phyloP scores from a whole-genome alignment of 2,797 vertebrate genomes.

The Fistularia commersonii region DNA sequence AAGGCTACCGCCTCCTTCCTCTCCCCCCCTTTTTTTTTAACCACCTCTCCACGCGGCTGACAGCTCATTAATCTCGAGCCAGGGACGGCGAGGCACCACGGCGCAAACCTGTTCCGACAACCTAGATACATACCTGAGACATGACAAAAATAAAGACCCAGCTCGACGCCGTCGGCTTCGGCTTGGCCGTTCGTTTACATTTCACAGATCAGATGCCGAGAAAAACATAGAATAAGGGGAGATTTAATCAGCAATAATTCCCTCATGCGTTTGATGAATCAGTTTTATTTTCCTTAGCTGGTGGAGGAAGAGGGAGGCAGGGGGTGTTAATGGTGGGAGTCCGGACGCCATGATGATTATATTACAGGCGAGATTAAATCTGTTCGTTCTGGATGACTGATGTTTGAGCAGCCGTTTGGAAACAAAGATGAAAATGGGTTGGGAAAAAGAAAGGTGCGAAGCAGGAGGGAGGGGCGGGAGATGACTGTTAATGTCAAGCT shows the following conservation, averaged over 20 bases:
- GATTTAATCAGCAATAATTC: neutral
- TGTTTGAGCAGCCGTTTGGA: too few relatives aligned
- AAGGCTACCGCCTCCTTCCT: constrained; percentile 19
- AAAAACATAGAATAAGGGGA: neutral
- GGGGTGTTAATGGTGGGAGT: constrained; percentile 6
- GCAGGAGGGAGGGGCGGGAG: too few relatives aligned
- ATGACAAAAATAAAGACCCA: constrained; percentile 25
- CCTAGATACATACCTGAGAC: constrained; percentile 50
- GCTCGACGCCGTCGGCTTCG: neutral
- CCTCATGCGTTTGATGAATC: neutral
- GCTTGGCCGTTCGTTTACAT: constrained; percentile 4
- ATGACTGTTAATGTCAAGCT: too few relatives aligned
- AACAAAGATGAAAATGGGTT: too few relatives aligned
- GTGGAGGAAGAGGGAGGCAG: too few relatives aligned
- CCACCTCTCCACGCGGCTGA: constrained; percentile 39
- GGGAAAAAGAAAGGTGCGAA: too few relatives aligned
- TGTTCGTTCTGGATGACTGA: too few relatives aligned
- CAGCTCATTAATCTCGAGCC: constrained; percentile 70
- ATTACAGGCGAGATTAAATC: neutral
- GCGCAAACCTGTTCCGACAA: constrained; percentile 55
- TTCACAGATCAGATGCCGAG: constrained; percentile 13
- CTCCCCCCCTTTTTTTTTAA: constrained; percentile 16
- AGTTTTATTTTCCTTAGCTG: too few relatives aligned
- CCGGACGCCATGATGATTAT: neutral
- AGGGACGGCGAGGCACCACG: constrained; percentile 22